Conservation (phyloP, 2,797 vertebrate species). For the Gymnopithys bicolor region DNA sequence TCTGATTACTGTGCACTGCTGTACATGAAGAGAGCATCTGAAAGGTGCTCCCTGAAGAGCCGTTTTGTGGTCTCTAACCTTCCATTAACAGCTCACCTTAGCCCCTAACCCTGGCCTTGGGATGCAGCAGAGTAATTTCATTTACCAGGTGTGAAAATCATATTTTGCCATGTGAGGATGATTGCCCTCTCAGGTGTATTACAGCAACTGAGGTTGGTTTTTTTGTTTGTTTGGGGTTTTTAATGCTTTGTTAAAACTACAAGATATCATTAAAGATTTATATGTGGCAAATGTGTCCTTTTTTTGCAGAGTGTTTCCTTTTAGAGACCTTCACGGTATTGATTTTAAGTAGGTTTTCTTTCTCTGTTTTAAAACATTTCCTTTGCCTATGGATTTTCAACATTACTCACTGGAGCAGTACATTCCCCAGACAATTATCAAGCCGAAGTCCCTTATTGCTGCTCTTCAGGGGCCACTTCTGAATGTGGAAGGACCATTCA, state of each 20-base stretch:
- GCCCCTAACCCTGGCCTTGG: conserved; percentile 63
- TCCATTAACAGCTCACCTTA: conserved; percentile 76
- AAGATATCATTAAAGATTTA: conserved; percentile 66
- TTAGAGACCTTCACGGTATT: background rate
- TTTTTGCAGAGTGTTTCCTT: conserved; percentile 41
- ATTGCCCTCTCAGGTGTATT: conserved; percentile 60
- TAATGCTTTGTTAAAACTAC: conserved; percentile 46
- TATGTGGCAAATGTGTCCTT: conserved; percentile 33
- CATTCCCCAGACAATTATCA: background rate
- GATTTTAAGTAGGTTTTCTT: conserved; percentile 54
- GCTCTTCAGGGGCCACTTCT: conserved; percentile 19
- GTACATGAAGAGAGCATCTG: conserved; percentile 68
- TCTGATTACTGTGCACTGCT: conserved; percentile 60
- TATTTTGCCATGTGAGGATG: conserved; percentile 70
- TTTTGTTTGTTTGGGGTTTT: background rate
- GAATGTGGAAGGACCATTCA: background rate
- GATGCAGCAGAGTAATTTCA: conserved; percentile 68
- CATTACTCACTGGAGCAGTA: conserved; percentile 2
- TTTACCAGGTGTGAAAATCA: conserved; percentile 77
- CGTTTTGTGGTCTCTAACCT: conserved; percentile 66
- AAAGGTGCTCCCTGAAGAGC: conserved; percentile 73
- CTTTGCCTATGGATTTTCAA: conserved; percentile 46
- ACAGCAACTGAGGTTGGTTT: background rate
- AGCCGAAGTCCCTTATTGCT: conserved; percentile 1
- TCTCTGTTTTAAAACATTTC: conserved; percentile 46